A percentile compares a stretch with the other conserved stretches of the same genome.
Conservation (phyloP, 2,888 invertebrate genomes). For the Tenodera sinensis region DNA sequence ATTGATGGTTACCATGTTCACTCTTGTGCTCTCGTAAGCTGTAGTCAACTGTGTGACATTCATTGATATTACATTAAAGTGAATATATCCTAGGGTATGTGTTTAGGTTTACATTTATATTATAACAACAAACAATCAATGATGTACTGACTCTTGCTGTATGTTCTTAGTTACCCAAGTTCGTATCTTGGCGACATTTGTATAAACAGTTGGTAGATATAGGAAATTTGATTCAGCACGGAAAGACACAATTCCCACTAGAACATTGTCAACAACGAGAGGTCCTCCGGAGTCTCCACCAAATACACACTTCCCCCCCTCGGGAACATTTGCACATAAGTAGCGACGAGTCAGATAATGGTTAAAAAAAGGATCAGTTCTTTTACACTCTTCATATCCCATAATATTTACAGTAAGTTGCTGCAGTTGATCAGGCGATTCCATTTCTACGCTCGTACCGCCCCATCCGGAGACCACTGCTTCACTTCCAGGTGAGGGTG, state of each 20-base stretch:
- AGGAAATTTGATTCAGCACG: not conserved
- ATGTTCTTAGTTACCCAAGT: not conserved
- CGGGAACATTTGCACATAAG: slow-evolving; percentile 52
- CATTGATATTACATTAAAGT: too few species aligned
- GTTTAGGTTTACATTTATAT: too few species aligned
- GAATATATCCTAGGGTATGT: too few species aligned
- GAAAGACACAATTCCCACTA: not conserved
- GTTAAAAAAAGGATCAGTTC: not conserved
- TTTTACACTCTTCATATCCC: slow-evolving; percentile 35
- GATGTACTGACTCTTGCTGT: too few species aligned
- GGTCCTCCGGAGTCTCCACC: slow-evolving; percentile 38
- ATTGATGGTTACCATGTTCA: too few species aligned
- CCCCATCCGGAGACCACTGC: not conserved
- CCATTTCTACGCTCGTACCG: not conserved
- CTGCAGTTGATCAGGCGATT: slow-evolving; percentile 33
- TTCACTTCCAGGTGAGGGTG: not conserved
- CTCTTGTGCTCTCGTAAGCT: too few species aligned
- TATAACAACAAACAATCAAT: too few species aligned
- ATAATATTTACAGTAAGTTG: slow-evolving; percentile 40
- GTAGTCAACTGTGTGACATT: too few species aligned
- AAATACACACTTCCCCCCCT: slow-evolving; percentile 49
- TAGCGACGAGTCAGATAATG: slow-evolving; percentile 42
- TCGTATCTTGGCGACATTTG: not conserved
- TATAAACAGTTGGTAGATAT: not conserved
- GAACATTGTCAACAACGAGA: not conserved